Base-by-base conservation (phyloP, 2,888 invertebrate genomes). In the Sturmia bella region DNA sequence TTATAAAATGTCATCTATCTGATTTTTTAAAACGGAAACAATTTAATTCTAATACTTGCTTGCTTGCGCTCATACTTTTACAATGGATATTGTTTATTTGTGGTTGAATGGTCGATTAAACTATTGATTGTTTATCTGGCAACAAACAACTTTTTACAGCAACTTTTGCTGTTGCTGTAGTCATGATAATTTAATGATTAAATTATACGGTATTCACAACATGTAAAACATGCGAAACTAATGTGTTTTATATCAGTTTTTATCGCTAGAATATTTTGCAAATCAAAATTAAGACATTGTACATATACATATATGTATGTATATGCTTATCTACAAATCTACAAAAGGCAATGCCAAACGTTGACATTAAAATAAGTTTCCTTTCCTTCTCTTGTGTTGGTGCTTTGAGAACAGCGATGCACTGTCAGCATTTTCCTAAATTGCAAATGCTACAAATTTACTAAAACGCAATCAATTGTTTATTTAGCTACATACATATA, bases 191-290 rank as follows among this genome's bases (percentile, higher is more conserved):
- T 69, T 77, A 48, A 57, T 43, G 39, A 59, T 70, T 45, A 56
- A 50, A 61, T 63, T 68, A 48, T 73, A 39, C 19, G 19, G 13
- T 56, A 57, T 81, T 74, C 77, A 45, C 73, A 77, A 74, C 69
- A 69, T 73, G 39, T 70, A 48, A 54, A 39, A 73, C 76, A 81
- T 73, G 73, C 77, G 73, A 81, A 77, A 73, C 73, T 81, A 81
- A 81, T 77, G 64, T 43, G 12, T 76, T 59, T 80, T 57, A 69
- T 50, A 61, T 48, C 4, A 61, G 48, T 56, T 70, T 37, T n/a
- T 68, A 63, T 39, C 68, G 41, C 13, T 70, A 54, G 27, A 1
- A 37, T 70, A 39, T 12, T 50, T 66, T 68, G 9, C 45, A 17
- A 61, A 50, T 21, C 37, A 61, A 76, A 76, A 61, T 43, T 24